A percentile compares a stretch with the other conserved stretches of the same genome.
Evolutionary conservation across 2,797 vertebrate species (phyloP).

Genomic region (Antennarius maculatus): DNA sequence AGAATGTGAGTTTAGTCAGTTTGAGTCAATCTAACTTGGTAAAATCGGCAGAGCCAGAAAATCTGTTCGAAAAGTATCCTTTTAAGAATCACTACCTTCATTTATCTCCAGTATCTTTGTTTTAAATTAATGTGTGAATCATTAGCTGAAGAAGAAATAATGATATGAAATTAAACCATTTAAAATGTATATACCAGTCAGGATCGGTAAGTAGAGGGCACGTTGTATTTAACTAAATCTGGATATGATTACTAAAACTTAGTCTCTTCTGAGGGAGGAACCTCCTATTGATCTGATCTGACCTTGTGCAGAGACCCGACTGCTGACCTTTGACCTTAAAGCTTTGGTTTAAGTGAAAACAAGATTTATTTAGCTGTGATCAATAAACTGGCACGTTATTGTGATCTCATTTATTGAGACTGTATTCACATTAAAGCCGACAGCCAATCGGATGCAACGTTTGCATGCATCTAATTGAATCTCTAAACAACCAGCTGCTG

Average conservation of each 20-base stretch:
- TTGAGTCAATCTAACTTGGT: too few relatives aligned
- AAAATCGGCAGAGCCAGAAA: too few relatives aligned
- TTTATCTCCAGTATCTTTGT: too few relatives aligned
- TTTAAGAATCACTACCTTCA: too few relatives aligned
- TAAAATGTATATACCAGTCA: too few relatives aligned
- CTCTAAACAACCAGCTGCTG: constrained; percentile 26
- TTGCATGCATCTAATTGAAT: background rate
- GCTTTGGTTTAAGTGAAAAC: background rate
- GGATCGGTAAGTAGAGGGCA: too few relatives aligned
- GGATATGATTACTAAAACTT: background rate
- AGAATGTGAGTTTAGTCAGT: too few relatives aligned
- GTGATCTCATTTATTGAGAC: background rate
- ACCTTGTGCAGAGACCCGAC: background rate
- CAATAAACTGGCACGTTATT: constrained; percentile 11
- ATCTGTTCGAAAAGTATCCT: too few relatives aligned
- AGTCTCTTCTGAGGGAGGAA: background rate
- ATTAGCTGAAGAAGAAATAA: too few relatives aligned
- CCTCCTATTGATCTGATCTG: background rate
- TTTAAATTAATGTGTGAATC: too few relatives aligned
- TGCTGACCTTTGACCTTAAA: constrained; percentile 30
- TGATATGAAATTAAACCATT: too few relatives aligned
- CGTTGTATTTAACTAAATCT: too few relatives aligned
- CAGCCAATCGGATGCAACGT: constrained; percentile 8
- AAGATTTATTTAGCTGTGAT: constrained; percentile 7
- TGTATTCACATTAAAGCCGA: background rate